phyloP scores from a whole-genome alignment of 2,113 vertebrate genomes.

The Gorsachius goisagi region DNA sequence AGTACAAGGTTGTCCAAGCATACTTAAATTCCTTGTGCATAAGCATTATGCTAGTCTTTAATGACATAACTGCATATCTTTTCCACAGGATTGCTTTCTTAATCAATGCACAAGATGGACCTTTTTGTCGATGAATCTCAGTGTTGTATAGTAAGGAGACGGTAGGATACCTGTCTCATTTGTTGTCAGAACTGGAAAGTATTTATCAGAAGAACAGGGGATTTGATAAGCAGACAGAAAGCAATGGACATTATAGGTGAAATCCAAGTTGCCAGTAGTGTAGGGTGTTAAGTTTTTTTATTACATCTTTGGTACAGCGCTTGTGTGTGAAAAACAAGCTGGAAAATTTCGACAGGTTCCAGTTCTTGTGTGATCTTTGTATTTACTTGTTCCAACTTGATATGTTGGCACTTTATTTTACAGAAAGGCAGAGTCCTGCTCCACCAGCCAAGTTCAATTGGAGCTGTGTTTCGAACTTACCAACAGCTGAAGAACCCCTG shows the following conservation, averaged over 20 bases:
- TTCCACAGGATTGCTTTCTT: slow-evolving; percentile 21
- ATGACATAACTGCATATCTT: background rate
- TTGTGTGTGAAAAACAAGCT: background rate
- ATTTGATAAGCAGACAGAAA: background rate
- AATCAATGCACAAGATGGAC: background rate
- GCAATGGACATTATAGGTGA: background rate
- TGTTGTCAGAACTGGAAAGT: background rate
- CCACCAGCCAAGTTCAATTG: background rate
- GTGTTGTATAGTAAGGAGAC: background rate
- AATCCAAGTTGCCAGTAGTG: background rate
- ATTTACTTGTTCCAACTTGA: background rate
- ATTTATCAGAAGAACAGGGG: background rate
- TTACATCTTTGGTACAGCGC: background rate
- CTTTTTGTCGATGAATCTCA: background rate
- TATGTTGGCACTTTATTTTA: background rate
- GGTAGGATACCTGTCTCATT: background rate
- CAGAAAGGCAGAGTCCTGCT: background rate
- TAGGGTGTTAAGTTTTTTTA: background rate
- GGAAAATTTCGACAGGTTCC: background rate
- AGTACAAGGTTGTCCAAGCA: background rate
- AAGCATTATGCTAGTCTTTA: background rate
- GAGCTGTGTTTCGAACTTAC: background rate
- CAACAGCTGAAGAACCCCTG: background rate
- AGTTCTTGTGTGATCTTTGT: background rate
- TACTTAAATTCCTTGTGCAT: background rate